phyloP scores from a whole-genome alignment of 2,888 invertebrate genomes.

The Chymomyza caudatula region DNA sequence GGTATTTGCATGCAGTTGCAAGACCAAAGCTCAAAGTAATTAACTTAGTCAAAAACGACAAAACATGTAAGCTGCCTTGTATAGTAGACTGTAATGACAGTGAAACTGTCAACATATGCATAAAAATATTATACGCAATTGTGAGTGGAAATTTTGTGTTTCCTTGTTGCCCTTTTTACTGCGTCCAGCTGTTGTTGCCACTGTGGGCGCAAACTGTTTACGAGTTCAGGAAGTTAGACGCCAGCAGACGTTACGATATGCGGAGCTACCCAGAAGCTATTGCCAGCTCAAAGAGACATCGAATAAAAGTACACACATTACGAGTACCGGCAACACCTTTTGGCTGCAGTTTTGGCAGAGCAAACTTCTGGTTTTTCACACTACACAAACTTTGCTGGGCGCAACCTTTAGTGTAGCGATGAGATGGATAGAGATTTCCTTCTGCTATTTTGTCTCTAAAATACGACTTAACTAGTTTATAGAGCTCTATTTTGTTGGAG shows the following conservation, averaged over 20 bases:
- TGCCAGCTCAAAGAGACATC: not conserved
- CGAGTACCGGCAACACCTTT: too few relatives aligned
- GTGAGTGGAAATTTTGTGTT: conserved; percentile 14
- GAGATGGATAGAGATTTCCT: too few relatives aligned
- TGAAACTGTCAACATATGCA: conserved; percentile 60
- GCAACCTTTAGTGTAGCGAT: too few relatives aligned
- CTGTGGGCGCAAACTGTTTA: conserved; percentile 32
- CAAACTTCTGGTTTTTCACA: too few relatives aligned
- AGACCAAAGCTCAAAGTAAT: conserved; percentile 6
- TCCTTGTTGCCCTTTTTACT: conserved; percentile 18
- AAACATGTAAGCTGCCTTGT: not conserved
- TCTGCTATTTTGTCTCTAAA: too few relatives aligned
- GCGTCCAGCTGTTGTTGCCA: not conserved
- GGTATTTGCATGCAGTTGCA: not conserved
- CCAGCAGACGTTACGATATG: conserved; percentile 17
- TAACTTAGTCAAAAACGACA: not conserved
- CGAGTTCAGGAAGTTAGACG: conserved; percentile 61
- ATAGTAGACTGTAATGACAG: not conserved
- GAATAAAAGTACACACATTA: not conserved
- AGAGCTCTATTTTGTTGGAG: too few relatives aligned
- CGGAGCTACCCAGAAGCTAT: not conserved
- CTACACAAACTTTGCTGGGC: too few relatives aligned
- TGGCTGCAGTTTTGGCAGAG: not conserved
- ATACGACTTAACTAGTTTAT: too few relatives aligned
- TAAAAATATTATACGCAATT: conserved; percentile 58